Percentiles rank a stretch among this genome's conserved stretches.
Conservation (phyloP, 92 coral and sea anemone species). For the Montipora capitata region DNA sequence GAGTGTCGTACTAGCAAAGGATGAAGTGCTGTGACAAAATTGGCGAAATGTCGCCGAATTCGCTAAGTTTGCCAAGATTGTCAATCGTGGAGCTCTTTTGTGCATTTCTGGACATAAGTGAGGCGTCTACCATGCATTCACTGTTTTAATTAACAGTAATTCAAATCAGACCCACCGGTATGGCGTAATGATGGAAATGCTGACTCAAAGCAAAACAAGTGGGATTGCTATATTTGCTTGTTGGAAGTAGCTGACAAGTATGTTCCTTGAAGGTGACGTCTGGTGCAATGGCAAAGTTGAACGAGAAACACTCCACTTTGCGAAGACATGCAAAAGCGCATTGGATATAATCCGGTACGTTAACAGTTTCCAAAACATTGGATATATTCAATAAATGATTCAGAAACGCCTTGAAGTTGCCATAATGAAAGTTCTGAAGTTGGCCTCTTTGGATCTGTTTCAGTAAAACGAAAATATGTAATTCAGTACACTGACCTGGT, state of each 20-base stretch:
- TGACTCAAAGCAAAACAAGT: background rate
- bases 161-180: slow-evolving; percentile 4
- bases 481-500: too few species aligned
- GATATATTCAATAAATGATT: background rate
- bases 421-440: background rate
- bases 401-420: background rate
- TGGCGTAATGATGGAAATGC: slow-evolving; percentile 13
- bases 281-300: slow-evolving; percentile 10
- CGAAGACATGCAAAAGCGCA: slow-evolving; percentile 24
- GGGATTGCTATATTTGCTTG: slow-evolving; percentile 7
- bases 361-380: background rate
- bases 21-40: too few species aligned
- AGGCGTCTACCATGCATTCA: too few species aligned
- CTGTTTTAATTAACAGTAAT: too few species aligned
- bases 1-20: too few species aligned
- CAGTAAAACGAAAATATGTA: background rate
- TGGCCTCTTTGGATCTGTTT: background rate
- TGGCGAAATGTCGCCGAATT: too few species aligned
- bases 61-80: too few species aligned
- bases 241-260: background rate
- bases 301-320: slow-evolving; percentile 34
- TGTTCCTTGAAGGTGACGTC: background rate
- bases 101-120: too few species aligned
- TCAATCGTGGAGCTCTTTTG: too few species aligned
- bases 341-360: background rate